Evolutionary conservation across 1,140 invertebrate species (phyloP).

Genomic region (Dryas iulia): DNA sequence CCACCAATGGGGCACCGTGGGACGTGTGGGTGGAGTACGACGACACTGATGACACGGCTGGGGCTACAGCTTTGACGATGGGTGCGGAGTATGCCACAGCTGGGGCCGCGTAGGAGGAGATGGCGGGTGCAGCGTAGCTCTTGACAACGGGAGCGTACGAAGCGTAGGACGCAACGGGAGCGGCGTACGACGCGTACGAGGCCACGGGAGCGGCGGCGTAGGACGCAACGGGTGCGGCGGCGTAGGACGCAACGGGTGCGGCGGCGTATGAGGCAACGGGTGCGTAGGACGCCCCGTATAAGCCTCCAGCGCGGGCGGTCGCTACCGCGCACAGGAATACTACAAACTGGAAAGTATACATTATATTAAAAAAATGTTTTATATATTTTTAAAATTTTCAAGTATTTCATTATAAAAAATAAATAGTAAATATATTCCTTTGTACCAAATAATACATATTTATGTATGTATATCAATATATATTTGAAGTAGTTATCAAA

Average conservation of each 20-base stretch:
- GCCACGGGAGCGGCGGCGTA: conserved; percentile 36
- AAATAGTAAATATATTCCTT: no score
- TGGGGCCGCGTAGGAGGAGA: conserved; percentile 42
- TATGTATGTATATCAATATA: no score
- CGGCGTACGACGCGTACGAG: conserved; percentile 33
- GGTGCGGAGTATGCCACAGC: conserved; percentile 46
- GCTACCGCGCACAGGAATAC: conserved; percentile 70
- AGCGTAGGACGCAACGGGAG: conserved; percentile 41
- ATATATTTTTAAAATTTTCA: background rate
- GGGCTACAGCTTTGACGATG: conserved; percentile 53
- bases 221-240: conserved; percentile 31
- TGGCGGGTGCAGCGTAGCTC: conserved; percentile 47
- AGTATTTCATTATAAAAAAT: background rate
- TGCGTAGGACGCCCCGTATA: conserved; percentile 35
- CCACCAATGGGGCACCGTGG: conserved; percentile 48
- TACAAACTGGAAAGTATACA: conserved; percentile 54
- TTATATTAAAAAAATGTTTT: background rate
- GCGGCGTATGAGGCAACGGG: conserved; percentile 1
- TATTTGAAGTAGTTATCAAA: no score
- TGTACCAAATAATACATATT: no score
- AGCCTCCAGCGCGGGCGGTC: conserved; percentile 50
- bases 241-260: conserved; percentile 41
- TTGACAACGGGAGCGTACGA: conserved; percentile 36
- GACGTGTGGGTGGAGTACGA: conserved; percentile 62
- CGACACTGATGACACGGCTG: conserved; percentile 60